Evolutionary conservation across 2,888 invertebrate genomes (phyloP).

Genomic region (Scaptodrosophila latifasciaeformis): DNA sequence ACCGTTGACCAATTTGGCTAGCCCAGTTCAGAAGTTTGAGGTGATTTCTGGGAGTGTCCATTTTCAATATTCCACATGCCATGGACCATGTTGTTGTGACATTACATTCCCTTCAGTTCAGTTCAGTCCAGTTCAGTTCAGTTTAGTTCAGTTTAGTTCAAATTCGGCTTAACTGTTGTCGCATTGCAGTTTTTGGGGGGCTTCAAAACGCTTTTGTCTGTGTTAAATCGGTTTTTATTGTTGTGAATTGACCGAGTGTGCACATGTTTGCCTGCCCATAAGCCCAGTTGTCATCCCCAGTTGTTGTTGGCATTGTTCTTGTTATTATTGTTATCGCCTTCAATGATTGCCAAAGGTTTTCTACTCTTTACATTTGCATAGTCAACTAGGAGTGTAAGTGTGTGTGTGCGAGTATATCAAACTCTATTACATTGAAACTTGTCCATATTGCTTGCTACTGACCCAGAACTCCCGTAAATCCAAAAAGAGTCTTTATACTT

Average conservation of each 20-base stretch:
- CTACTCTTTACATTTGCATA: constrained; percentile 47
- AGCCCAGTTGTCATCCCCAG: neutral
- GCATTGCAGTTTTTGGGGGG: constrained; percentile 50
- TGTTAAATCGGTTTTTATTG: constrained; percentile 62
- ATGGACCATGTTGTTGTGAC: constrained; percentile 21
- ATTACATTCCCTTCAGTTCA: constrained; percentile 10
- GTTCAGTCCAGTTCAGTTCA: constrained; percentile 13
- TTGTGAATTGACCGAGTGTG: constrained; percentile 46
- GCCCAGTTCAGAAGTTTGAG: constrained; percentile 16
- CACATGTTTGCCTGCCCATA: neutral
- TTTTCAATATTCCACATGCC: neutral
- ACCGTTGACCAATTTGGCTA: constrained; percentile 30
- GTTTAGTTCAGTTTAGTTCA: constrained; percentile 10
- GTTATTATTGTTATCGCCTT: constrained; percentile 19
- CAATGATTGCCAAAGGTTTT: constrained; percentile 52
- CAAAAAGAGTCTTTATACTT: too few species aligned
- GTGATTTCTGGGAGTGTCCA: neutral
- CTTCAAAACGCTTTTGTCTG: constrained; percentile 34
- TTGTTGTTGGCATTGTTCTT: constrained; percentile 13
- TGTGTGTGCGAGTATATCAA: constrained; percentile 36
- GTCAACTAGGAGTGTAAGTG: constrained; percentile 22
- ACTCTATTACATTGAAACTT: constrained; percentile 63
- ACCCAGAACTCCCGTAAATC: too few species aligned
- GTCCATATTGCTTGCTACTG: too few species aligned
- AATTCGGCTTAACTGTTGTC: constrained; percentile 40